Conservation (phyloP, 2,113 vertebrate genomes). For the Melanostigma gelatinosum region DNA sequence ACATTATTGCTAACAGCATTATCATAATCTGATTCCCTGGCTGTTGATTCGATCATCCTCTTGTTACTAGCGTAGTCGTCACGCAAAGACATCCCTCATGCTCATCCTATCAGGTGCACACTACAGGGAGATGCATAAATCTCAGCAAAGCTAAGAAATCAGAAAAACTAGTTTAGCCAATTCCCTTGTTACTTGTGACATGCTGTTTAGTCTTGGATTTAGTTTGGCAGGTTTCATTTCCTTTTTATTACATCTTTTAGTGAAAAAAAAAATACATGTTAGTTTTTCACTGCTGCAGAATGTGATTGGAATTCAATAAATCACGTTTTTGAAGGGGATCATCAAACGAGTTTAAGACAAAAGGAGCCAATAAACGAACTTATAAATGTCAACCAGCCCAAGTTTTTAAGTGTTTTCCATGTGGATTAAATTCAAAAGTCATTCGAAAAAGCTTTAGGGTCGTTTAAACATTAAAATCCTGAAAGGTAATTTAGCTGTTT, state of each 20-base stretch:
- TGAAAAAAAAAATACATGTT: not conserved
- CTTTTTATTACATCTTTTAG: conserved; percentile 4
- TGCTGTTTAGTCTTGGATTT: conserved; percentile 22
- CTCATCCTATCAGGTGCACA: conserved; percentile 67
- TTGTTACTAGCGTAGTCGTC: conserved; percentile 80
- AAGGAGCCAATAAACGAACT: not conserved
- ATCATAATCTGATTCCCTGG: conserved; percentile 80
- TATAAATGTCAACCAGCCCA: not conserved
- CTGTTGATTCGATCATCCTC: conserved; percentile 80
- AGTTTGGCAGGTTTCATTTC: conserved; percentile 12
- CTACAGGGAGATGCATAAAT: conserved; percentile 67
- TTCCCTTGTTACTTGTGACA: conserved; percentile 53
- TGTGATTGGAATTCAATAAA: not conserved
- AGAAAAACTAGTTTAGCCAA: conserved; percentile 34
- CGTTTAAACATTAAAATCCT: conserved; percentile 60
- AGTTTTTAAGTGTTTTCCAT: conserved; percentile 27
- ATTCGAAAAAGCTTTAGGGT: conserved; percentile 42
- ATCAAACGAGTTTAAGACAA: not conserved
- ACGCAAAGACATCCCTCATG: conserved; percentile 77
- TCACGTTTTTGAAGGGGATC: not conserved
- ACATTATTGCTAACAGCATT: conserved; percentile 83
- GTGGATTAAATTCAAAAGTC: conserved; percentile 29
- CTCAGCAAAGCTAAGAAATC: conserved; percentile 69
- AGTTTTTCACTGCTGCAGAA: fast-evolving
- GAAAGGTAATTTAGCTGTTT: conserved; percentile 57